Base-by-base conservation (phyloP, 2,113 vertebrate species). In the Clinocottus analis region DNA sequence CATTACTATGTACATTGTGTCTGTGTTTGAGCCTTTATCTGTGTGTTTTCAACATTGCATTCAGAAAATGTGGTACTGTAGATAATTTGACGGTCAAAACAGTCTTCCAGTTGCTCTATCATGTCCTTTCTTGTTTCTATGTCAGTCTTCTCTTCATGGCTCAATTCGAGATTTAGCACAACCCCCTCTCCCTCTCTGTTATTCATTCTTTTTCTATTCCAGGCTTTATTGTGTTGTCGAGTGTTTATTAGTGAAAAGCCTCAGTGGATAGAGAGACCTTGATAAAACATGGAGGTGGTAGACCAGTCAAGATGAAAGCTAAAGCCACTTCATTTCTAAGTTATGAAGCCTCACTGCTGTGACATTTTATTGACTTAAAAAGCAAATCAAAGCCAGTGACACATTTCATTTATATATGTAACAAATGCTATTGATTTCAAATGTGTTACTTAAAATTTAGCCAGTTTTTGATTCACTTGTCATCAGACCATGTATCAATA, bases 221-320 rank as follows among this genome's bases (percentile, higher is more conserved):
- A 41, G 55, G 64, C 62, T 78, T 88, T 69, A 63, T 74, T 74
- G 31, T 39, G 3, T 75, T 59, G 21, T 47, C 25, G 39, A 43
- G 72, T 70, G 58, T 82, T 82, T 78, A 88, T 69, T 79, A 72
- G 43, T 51, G 62, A 55, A 75, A 75, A 53, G 29, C 21, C 67
- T 79, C 17, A 75, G 37, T 47, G 41, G 49, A 72, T 39, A n/a
- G 17, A n/a, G 17, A 78, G 29, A 70, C 67, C 56, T 70, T 78
- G 19, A 79, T 58, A 75, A 49, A 71, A 64, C 8, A 23, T 23
- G 39, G 43, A 56, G 56, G 37, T 56, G 31, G 37, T 25, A 31
- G 39, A 43, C n/a, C 33, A 72, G 62, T 60, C 7, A 39, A 41
- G 75, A 67, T 72, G 35, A 75, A 63, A 69, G 23, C 70, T 35